Evolutionary conservation across 2,797 vertebrate genomes (phyloP), one percentile per base, ranked within the genome.

Genomic region (Kryptopterus vitreolus): DNA sequence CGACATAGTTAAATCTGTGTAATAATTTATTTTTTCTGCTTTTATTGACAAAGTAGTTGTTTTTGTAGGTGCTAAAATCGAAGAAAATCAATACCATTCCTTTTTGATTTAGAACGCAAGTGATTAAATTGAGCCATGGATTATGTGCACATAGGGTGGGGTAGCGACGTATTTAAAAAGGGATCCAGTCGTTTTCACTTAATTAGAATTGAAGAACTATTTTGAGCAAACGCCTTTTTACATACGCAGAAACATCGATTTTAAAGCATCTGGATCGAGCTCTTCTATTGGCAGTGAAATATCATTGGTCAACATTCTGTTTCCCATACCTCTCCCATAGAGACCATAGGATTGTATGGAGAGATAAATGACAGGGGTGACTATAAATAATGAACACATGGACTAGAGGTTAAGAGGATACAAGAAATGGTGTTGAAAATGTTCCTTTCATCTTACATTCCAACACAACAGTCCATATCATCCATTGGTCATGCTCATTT

Each of bases 391-490:
- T 48, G 31, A 52, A 38, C 72, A 58, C 53, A 61, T 53, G 63
- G 20, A 61, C 38, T 61, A 75, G 26, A 70, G 65, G 53, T 76
- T 81, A 52, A 29, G 55, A 70, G 65, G 80, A 59, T 16, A 62
- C 57, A 62, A 1, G n/a, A 12, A 13, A 75, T 62, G 12, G 22
- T 33, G 48, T 81, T 69, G 26, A 81, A 79, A 63, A 65, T 48
- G 15, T 74, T 53, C 68, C 69, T 72, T 77, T 81, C 55, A 69
- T 79, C 65, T 48, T 57, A 70, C 77, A 84, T 75, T 22, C 77
- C 70, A 65, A 43, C 31, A 68, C 63, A 66, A 79, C 53, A 63
- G 48, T 50, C 18, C 16, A 26, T 79, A 59, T 72, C 77, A 76
- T 84, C 43, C 43, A 24, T 79, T 71, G 29, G 50, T 68, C 83